These are phyloP conservation scores for Crossocerus cetratus DNA, from an alignment of 2,888 invertebrate genomes.

Conservation along the genomic window DNA sequence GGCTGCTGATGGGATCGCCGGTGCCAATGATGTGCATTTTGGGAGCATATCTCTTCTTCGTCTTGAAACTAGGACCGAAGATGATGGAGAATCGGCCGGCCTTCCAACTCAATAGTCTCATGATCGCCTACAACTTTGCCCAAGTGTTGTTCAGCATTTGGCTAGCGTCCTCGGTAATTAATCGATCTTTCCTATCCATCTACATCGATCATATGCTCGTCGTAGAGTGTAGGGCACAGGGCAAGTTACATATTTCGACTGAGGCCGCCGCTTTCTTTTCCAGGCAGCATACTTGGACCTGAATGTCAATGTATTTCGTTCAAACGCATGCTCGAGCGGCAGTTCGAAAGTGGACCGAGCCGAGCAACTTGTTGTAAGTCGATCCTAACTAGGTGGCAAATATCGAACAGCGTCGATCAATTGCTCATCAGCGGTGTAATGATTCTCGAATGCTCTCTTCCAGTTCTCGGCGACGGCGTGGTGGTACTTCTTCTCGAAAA, in stretches of 20 bases:
- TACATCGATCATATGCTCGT: not conserved
- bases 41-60: constrained; percentile 84
- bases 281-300: not conserved
- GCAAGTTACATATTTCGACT: not conserved
- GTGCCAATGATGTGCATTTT: constrained; percentile 83
- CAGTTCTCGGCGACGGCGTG: constrained; percentile 79
- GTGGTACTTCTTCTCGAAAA: constrained; percentile 81
- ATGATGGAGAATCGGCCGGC: constrained; percentile 87
- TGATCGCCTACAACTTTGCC: constrained; percentile 90
- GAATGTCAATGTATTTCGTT: not conserved
- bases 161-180: constrained; percentile 80
- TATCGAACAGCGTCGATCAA: no score
- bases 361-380: constrained; percentile 10
- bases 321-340: constrained; percentile 4
- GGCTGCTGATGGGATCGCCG: constrained; percentile 88
- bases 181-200: not conserved
- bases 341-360: not conserved
- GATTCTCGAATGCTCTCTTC: not conserved
- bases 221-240: no score
- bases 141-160: constrained; percentile 92
- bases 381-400: no score
- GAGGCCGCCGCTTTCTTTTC: not conserved
- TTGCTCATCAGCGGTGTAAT: no score
- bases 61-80: constrained; percentile 85
- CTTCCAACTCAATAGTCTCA: constrained; percentile 84